Conservation (phyloP, 2,888 invertebrate genomes). For the Gisinianus flammeolus region DNA sequence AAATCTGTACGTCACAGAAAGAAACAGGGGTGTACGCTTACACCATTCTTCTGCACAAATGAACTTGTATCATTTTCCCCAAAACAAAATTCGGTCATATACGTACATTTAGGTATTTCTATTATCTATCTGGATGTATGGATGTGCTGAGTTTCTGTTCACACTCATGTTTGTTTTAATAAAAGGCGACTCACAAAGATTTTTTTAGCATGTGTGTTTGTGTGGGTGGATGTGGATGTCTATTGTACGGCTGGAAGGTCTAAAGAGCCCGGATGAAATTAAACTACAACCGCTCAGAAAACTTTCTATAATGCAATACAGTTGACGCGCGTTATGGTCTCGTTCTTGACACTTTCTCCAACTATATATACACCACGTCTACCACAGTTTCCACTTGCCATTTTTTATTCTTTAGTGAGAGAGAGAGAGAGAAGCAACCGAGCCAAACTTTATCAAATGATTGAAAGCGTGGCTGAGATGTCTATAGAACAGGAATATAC, state of each 20-base stretch:
- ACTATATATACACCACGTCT: no score
- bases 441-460: background rate
- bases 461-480: background rate
- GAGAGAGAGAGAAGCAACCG: background rate
- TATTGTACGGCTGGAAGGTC: background rate
- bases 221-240: background rate
- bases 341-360: constrained; percentile 8
- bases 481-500: background rate
- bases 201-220: background rate
- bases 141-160: background rate
- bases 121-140: background rate
- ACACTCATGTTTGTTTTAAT: background rate
- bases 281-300: constrained; percentile 30
- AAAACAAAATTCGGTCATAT: background rate
- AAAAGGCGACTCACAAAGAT: background rate
- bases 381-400: no score
- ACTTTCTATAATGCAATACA: constrained; percentile 31
- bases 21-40: no score
- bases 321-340: constrained; percentile 34
- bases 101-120: background rate
- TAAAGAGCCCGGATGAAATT: constrained; percentile 15
- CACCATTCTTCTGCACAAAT: no score
- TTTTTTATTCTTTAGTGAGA: no score
- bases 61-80: background rate
- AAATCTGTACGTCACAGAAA: no score